A percentile compares a stretch with the other conserved stretches of the same genome.
These are phyloP conservation scores for Fukomys damarensis DNA, from an alignment of 2,113 vertebrate species.

Conservation along the genomic window DNA sequence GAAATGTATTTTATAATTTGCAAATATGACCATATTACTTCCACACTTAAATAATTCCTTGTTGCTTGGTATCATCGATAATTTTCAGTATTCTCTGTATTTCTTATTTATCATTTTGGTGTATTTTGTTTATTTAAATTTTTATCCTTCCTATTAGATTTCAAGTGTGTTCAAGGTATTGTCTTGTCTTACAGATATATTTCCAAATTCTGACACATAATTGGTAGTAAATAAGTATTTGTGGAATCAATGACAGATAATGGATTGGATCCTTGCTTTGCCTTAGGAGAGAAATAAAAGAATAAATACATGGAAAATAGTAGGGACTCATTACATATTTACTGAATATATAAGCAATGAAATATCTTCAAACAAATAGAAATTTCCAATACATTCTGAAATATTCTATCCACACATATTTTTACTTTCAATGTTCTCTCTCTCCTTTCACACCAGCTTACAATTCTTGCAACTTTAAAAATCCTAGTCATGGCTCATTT, in stretches of 20 bases:
- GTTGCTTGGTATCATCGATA: not conserved
- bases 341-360: not conserved
- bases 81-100: not conserved
- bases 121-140: not conserved
- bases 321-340: not conserved
- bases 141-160: slow-evolving; percentile 12
- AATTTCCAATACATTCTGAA: not conserved
- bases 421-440: not conserved
- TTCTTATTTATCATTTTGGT: not conserved
- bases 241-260: not conserved
- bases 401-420: not conserved
- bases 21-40: not conserved
- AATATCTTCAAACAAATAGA: not conserved
- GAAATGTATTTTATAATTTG: not conserved
- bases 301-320: not conserved
- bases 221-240: not conserved
- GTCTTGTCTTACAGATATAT: not conserved
- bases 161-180: not conserved
- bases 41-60: not conserved
- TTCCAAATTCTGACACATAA: not conserved
- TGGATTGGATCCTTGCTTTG: not conserved
- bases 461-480: not conserved
- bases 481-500: not conserved
- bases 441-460: not conserved
- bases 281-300: not conserved